Base-by-base conservation (phyloP, 1,140 invertebrate genomes). In the Frieseomelitta varia region DNA sequence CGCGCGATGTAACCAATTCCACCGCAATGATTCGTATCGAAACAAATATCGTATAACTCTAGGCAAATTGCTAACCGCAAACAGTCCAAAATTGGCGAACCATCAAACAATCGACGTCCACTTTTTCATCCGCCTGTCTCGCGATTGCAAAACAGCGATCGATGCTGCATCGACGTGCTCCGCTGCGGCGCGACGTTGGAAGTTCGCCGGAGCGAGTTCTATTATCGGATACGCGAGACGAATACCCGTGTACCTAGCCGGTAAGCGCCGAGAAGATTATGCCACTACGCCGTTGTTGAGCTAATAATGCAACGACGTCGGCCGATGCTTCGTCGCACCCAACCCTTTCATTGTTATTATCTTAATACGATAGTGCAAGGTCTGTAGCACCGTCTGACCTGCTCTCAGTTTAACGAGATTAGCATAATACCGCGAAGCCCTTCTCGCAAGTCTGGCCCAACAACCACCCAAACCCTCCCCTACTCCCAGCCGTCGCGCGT, bases 401-500 rank as follows among this genome's bases (percentile, higher is more conserved):
- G 90, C 85, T 92, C 91, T 91, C 84, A 85, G 85, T 91, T 91
- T 91, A 92, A 92, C 92, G 86, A 92, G 91, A 92, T 92, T 92
- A 92, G 86, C 87, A 91, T 92, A 92, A 92, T 92, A 91, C 92
- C 85, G 84, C 85, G 92, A 92, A 92, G 90, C 92, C 91, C 90
- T 91, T 88, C 91, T 92, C 90, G 89, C 85, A 90, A 90, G 91
- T 92, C 91, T 92, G 74, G 85, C 74, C 75, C 72, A 34, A 78
- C 51, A 55, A 27, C 76, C 81, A 55, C 65, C 24, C 53, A 17
- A 2, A 17, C 55, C 55, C 55, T 19, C 55, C 74, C 76, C 67
- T n/a, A n/a, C n/a, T n/a, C 51, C 81, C 63, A 53, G 30, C 75
- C 83, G 56, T 69, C 8, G 67, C 19, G 21, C 34, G 34, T 39